Evolutionary conservation across 2,797 vertebrate species (phyloP).

Genomic region (Amazona finschi): DNA sequence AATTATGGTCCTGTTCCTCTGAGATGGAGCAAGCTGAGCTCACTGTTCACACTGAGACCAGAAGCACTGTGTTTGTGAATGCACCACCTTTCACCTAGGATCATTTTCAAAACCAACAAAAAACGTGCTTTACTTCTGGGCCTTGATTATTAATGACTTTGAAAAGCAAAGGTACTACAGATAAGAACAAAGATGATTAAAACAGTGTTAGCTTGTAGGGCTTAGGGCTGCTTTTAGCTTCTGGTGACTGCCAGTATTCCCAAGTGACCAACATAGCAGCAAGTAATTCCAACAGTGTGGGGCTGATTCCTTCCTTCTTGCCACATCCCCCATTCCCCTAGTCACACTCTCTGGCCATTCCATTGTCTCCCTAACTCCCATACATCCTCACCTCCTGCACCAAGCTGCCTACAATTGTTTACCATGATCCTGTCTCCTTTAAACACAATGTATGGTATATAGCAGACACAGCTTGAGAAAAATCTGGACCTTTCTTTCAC

Average conservation of each 20-base stretch:
- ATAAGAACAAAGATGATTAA: neutral
- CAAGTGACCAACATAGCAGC: neutral
- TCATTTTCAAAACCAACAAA: neutral
- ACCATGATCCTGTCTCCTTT: neutral
- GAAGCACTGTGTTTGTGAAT: neutral
- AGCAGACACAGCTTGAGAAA: slow-evolving; percentile 49
- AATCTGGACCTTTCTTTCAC: slow-evolving; percentile 35
- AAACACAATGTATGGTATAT: slow-evolving; percentile 8
- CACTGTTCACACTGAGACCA: neutral
- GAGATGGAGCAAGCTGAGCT: neutral
- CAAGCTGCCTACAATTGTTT: neutral
- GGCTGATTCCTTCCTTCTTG: neutral
- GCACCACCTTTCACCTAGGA: neutral
- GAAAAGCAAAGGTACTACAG: neutral
- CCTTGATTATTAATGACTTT: neutral
- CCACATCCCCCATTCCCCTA: neutral
- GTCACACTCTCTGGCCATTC: neutral
- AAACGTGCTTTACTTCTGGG: neutral
- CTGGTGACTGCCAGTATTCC: neutral
- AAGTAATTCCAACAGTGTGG: neutral
- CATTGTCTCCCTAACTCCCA: neutral
- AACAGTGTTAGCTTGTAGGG: neutral
- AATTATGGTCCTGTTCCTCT: neutral
- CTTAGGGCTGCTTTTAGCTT: neutral
- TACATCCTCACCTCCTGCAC: neutral